These are phyloP conservation scores for Ciconia maguari DNA, from an alignment of 2,113 vertebrate species.

Conservation along the genomic window DNA sequence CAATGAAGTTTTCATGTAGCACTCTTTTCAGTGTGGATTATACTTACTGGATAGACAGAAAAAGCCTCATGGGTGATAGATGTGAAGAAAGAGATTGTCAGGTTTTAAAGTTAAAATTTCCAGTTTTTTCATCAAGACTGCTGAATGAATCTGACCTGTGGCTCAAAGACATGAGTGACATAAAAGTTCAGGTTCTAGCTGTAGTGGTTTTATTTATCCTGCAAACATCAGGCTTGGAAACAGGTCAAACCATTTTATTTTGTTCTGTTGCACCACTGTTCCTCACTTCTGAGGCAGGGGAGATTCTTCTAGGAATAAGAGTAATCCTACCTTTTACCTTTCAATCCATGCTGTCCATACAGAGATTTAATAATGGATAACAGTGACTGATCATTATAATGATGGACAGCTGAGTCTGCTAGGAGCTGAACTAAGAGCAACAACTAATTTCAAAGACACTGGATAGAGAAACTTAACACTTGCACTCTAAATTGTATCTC, in stretches of 20 bases:
- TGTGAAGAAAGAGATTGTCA: background rate
- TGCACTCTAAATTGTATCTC: background rate
- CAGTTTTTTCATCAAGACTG: background rate
- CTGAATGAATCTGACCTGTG: background rate
- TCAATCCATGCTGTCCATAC: background rate
- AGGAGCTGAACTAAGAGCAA: background rate
- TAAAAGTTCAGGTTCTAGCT: background rate
- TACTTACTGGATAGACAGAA: background rate
- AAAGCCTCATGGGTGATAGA: background rate
- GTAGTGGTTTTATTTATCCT: background rate
- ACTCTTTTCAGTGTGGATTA: background rate
- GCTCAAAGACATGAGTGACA: background rate
- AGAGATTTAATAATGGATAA: conserved; percentile 1
- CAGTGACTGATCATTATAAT: background rate
- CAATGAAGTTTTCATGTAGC: background rate
- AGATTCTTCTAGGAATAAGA: background rate
- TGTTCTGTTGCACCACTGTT: background rate
- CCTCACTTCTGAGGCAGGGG: background rate
- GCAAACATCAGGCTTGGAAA: background rate
- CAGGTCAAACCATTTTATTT: background rate
- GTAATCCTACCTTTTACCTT: background rate
- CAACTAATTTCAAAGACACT: background rate
- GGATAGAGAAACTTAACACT: background rate
- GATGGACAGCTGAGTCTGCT: background rate
- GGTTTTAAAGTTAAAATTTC: background rate